These are phyloP conservation scores for Anguilla marmorata DNA, from an alignment of 2,797 vertebrate species.

Conservation along the genomic window DNA sequence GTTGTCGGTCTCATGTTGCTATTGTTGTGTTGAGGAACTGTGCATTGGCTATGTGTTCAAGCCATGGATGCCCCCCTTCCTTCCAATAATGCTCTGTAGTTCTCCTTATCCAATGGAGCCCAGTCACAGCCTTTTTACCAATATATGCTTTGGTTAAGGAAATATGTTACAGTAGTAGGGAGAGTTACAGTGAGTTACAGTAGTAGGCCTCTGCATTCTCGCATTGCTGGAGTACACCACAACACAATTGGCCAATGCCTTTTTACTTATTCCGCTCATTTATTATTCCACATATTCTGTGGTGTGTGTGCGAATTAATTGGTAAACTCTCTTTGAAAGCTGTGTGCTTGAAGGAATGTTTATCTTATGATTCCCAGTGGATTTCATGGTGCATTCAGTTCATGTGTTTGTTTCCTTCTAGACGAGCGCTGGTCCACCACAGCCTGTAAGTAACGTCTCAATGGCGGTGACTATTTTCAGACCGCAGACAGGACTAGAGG, in stretches of 20 bases:
- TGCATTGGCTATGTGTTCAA: neutral
- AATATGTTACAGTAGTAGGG: neutral
- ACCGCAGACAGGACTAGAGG: neutral
- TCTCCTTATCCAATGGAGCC: neutral
- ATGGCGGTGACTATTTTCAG: neutral
- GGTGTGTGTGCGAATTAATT: neutral
- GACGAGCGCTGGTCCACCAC: conserved; percentile 75
- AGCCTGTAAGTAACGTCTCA: conserved; percentile 79
- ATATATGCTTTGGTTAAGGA: neutral
- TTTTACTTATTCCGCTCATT: neutral
- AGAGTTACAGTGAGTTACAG: neutral
- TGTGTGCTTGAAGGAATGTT: neutral
- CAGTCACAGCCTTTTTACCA: neutral
- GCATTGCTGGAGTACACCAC: neutral
- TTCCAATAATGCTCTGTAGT: neutral
- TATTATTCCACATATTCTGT: neutral
- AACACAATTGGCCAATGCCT: neutral
- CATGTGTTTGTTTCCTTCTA: conserved; percentile 55
- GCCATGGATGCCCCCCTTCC: neutral
- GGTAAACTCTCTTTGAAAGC: neutral
- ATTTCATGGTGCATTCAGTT: conserved; percentile 4
- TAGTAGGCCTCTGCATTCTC: neutral
- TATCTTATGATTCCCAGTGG: neutral
- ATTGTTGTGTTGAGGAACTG: neutral
- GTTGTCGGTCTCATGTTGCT: neutral